Base-by-base conservation (phyloP, 2,797 vertebrate genomes). In the Uromys caudimaculatus region DNA sequence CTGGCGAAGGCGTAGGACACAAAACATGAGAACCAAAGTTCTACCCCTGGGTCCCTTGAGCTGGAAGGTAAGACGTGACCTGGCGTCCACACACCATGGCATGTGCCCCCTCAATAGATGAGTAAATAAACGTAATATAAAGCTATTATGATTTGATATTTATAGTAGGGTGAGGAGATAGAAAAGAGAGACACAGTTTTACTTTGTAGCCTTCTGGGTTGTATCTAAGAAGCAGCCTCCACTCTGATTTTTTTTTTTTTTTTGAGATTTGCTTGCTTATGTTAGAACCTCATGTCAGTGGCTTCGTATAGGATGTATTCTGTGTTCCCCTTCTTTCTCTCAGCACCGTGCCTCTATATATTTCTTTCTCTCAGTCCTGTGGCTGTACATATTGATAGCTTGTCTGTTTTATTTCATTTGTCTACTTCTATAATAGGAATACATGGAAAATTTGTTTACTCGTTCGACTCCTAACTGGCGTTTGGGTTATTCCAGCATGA, bases 111-210 rank as follows among this genome's bases (percentile, higher is more conserved):
- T 35, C 2, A 52, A n/a, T 69, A 86, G 52, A 17, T 54, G 21
- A 71, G 38, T 86, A 54, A 54, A 69, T 38, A 73, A 32, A 73
- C 38, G 9, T 21, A 88, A 21, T 13, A 38, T 58, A 32, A 32
- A 56, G 54, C 67, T 81, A 90, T 60, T 23, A 87, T 29, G 19
- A 89, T 82, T 93, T 96, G 76, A 75, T 23, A 76, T 93, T 62
- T 83, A 71, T 38, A 76, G 69, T 81, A 95, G 90, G 79, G 89
- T 79, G 87, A 73, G 24, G 58, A 38, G 38, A 47, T 75, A 17
- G 58, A 35, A 95, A 78, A 83, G 62, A 52, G 41, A 77, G 24
- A 32, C 9, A 2, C 21, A 11, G 11, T 95, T 94, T 52, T 50
- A 78, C 89, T 96, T 95, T 7, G 32, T 83, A 58, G 60, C 0